A percentile compares a stretch with the other conserved stretches of the same genome.
phyloP scores from a whole-genome alignment of 2,797 vertebrate genomes.

The Tapera naevia region DNA sequence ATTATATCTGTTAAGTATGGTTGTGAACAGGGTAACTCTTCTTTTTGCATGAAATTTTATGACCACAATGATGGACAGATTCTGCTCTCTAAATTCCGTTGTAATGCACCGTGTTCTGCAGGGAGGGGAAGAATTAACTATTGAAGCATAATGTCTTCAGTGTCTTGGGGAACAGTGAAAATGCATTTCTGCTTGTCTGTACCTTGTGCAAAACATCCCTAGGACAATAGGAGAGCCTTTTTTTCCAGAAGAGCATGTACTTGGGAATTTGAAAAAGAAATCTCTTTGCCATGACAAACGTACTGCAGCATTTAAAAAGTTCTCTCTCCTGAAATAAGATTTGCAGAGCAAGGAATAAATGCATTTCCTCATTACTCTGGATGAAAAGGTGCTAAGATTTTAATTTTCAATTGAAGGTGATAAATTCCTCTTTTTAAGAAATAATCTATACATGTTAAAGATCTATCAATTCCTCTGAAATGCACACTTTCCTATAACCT shows the following conservation, averaged over 20 bases:
- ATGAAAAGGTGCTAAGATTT: constrained; percentile 1
- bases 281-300: not conserved
- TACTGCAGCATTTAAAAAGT: not conserved
- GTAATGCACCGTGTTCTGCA: not conserved
- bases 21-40: not conserved
- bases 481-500: not conserved
- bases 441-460: not conserved
- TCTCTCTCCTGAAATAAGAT: not conserved
- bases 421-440: not conserved
- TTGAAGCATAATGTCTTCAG: not conserved
- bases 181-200: not conserved
- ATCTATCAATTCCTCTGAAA: not conserved
- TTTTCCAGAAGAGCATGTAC: not conserved
- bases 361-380: not conserved
- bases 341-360: constrained; percentile 1
- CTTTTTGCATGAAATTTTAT: not conserved
- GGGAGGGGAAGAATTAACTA: not conserved
- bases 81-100: not conserved
- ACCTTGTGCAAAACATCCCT: not conserved
- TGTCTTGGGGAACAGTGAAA: not conserved
- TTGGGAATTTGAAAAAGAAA: not conserved
- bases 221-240: not conserved
- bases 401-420: not conserved
- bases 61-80: not conserved
- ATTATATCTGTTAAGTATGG: not conserved